phyloP scores from a whole-genome alignment of 2,888 invertebrate species.

The Polietes domitor region DNA sequence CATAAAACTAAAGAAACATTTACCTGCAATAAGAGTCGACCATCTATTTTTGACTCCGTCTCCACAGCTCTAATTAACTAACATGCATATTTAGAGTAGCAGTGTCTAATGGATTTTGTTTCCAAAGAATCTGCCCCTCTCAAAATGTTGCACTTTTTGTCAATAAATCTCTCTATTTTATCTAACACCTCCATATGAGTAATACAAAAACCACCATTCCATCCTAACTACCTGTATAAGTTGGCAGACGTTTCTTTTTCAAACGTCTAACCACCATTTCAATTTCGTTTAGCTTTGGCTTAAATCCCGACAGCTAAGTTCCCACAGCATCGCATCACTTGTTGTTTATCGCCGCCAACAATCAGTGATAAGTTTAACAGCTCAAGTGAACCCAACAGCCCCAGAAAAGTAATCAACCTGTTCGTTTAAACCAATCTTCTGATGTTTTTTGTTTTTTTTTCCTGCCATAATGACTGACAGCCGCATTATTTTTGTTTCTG shows the following conservation, averaged over 20 bases:
- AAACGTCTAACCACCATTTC: not conserved
- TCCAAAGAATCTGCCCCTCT: no score
- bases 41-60: no score
- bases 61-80: no score
- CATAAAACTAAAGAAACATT: no score
- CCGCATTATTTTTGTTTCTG: slow-evolving; percentile 56
- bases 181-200: no score
- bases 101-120: no score
- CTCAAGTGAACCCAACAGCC: slow-evolving; percentile 13
- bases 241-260: not conserved
- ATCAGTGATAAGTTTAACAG: slow-evolving; percentile 66
- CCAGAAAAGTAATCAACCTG: slow-evolving; percentile 57
- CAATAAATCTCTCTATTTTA: no score
- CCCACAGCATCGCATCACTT: slow-evolving; percentile 49
- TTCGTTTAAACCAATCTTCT: slow-evolving; percentile 48
- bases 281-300: not conserved
- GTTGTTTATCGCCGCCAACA: slow-evolving; percentile 46
- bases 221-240: slow-evolving; percentile 2
- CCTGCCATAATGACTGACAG: slow-evolving; percentile 60
- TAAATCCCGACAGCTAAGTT: slow-evolving; percentile 18
- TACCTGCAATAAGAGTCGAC: no score
- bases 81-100: no score
- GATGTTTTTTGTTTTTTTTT: not conserved
- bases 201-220: no score
- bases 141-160: no score